Conservation (phyloP, 2,888 invertebrate species). For the Euplagia quadripunctaria region DNA sequence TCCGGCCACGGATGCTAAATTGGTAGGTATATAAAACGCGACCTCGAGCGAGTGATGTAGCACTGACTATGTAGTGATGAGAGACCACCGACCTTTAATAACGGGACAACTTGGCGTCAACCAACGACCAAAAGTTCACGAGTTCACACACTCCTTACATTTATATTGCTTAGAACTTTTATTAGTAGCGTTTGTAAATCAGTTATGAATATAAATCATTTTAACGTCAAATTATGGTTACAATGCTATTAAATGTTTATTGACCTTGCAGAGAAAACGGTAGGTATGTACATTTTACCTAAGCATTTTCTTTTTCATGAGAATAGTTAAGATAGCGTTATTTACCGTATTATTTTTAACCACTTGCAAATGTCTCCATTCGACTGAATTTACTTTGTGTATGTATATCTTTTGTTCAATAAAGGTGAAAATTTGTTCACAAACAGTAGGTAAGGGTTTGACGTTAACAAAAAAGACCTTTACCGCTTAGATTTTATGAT, state of each 20-base stretch:
- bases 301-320: background rate
- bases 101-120: background rate
- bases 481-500: too few relatives aligned
- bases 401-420: too few relatives aligned
- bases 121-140: constrained; percentile 12
- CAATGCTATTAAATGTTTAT: constrained; percentile 2
- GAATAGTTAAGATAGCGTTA: background rate
- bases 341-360: background rate
- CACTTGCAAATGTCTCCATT: background rate
- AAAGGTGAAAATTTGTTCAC: too few relatives aligned
- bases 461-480: too few relatives aligned
- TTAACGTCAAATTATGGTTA: constrained; percentile 4
- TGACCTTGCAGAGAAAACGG: background rate
- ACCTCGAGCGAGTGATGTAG: too few relatives aligned
- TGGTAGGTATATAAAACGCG: too few relatives aligned
- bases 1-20: too few relatives aligned
- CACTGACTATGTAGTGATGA: too few relatives aligned
- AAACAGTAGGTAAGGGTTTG: too few relatives aligned
- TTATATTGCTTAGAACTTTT: background rate
- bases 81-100: constrained; percentile 12
- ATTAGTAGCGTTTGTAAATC: background rate
- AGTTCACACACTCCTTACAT: constrained; percentile 11
- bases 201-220: background rate
- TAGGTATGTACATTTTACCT: background rate
- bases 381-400: too few relatives aligned